A percentile compares a stretch with the other conserved stretches of the same genome.
These are phyloP conservation scores for Pteria penguin DNA, from an alignment of 2,888 invertebrate genomes.

Conservation along the genomic window DNA sequence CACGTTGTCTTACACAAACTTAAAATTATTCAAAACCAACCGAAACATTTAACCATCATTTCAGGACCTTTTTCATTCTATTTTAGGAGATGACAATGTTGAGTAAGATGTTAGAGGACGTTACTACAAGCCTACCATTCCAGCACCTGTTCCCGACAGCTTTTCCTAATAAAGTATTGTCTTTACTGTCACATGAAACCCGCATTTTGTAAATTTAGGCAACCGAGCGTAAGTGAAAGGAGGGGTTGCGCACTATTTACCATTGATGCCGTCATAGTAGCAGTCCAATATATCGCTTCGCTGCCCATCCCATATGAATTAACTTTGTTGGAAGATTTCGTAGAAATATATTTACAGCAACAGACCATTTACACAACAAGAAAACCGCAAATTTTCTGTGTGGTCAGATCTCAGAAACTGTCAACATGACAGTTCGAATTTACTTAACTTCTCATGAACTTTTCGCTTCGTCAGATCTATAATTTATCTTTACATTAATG, in stretches of 20 bases:
- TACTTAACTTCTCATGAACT: conserved; percentile 29
- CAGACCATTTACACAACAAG: not conserved
- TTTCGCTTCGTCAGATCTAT: conserved; percentile 23
- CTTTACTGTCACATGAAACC: not conserved
- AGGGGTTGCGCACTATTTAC: not conserved
- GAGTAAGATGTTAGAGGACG: no score
- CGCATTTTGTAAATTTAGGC: not conserved
- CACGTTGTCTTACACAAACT: no score
- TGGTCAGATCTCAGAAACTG: conserved; percentile 14
- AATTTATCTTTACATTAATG: conserved; percentile 24
- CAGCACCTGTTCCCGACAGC: not conserved
- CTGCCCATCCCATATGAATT: not conserved
- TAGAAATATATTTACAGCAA: not conserved
- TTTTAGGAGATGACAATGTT: no score
- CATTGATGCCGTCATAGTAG: not conserved
- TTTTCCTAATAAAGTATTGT: not conserved
- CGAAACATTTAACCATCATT: no score
- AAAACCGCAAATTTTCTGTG: conserved; percentile 9
- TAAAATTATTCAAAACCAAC: no score
- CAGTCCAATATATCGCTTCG: not conserved
- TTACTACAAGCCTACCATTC: not conserved
- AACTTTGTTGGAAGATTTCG: not conserved
- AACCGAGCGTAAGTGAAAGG: not conserved
- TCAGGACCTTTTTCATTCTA: no score
- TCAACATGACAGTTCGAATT: conserved; percentile 21